Percentiles rank a stretch among this genome's conserved stretches.
phyloP scores from a whole-genome alignment of 2,113 vertebrate species.

The Crypturellus undulatus region DNA sequence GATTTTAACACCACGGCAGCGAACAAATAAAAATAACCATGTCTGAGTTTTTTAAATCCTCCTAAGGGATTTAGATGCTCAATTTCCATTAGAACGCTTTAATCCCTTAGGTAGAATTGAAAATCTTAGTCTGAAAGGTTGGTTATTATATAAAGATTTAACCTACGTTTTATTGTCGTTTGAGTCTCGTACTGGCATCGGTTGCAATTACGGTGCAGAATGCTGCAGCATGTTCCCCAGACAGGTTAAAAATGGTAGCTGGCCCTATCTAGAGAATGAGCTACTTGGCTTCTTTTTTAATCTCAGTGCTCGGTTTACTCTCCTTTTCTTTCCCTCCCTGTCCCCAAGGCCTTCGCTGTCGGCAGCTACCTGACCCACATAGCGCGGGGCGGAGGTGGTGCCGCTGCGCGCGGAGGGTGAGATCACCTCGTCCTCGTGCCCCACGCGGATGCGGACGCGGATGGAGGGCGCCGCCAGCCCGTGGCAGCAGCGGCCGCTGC shows the following conservation, averaged over 20 bases:
- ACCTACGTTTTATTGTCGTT: neutral
- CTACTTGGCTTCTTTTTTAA: neutral
- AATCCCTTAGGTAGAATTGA: conserved; percentile 28
- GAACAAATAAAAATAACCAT: conserved; percentile 43
- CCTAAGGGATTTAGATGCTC: conserved; percentile 30
- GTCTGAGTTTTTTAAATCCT: neutral
- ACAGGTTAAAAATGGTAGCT: neutral
- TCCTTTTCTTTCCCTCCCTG: neutral
- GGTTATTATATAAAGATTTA: conserved; percentile 21
- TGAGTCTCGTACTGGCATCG: neutral
- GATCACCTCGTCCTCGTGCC: neutral
- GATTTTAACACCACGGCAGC: neutral
- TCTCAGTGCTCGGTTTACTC: neutral
- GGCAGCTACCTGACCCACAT: too few relatives aligned
- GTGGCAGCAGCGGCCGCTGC: neutral
- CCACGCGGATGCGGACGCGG: neutral
- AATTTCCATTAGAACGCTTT: conserved; percentile 21
- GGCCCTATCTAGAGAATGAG: neutral
- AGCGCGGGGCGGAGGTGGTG: too few relatives aligned
- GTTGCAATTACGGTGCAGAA: neutral
- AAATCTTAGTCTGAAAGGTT: conserved; percentile 35
- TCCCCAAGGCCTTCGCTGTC: too few relatives aligned
- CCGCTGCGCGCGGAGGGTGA: neutral
- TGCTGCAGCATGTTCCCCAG: neutral
- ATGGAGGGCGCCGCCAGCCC: too few relatives aligned